Evolutionary conservation across 1,140 invertebrate species (phyloP).

Genomic region (Heliothis subflexa): DNA sequence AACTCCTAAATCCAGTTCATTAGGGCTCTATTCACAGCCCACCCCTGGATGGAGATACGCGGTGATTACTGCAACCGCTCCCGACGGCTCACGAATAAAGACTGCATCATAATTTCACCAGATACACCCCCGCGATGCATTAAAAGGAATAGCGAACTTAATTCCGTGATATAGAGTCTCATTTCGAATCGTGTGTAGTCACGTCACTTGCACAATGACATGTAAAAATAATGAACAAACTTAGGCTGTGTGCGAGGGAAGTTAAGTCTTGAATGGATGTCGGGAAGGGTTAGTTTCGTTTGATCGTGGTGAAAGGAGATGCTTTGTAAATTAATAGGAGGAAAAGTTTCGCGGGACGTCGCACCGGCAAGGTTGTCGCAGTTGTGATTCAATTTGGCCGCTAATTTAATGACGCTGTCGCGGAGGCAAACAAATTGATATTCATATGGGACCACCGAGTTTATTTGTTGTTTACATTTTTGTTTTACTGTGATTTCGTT

Average conservation of each 20-base stretch:
- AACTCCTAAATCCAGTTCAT: conserved; percentile 86
- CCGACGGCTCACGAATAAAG: conserved; percentile 86
- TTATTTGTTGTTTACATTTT: conserved; percentile 76
- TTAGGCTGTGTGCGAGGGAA: conserved; percentile 68
- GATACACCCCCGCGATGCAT: conserved; percentile 74
- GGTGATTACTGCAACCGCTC: conserved; percentile 86
- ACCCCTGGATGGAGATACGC: conserved; percentile 85
- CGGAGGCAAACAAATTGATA: conserved; percentile 84
- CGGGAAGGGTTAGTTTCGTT: conserved; percentile 67
- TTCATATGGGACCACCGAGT: conserved; percentile 83
- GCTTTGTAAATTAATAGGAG: conserved; percentile 86
- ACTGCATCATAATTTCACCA: conserved; percentile 86
- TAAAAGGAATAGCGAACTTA: conserved; percentile 72
- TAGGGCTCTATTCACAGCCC: conserved; percentile 85
- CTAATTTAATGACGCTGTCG: conserved; percentile 85
- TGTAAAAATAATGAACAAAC: conserved; percentile 87
- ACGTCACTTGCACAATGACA: conserved; percentile 85
- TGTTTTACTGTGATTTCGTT: conserved; percentile 39
- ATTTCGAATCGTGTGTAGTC: conserved; percentile 59
- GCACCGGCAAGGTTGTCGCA: conserved; percentile 83
- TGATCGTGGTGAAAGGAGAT: conserved; percentile 66
- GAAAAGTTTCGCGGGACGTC: conserved; percentile 83
- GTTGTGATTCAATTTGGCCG: conserved; percentile 86
- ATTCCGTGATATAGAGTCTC: conserved; percentile 64
- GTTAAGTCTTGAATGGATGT: conserved; percentile 66